phyloP scores from a whole-genome alignment of 2,797 vertebrate genomes.

The Amblyopsis hoosieri region DNA sequence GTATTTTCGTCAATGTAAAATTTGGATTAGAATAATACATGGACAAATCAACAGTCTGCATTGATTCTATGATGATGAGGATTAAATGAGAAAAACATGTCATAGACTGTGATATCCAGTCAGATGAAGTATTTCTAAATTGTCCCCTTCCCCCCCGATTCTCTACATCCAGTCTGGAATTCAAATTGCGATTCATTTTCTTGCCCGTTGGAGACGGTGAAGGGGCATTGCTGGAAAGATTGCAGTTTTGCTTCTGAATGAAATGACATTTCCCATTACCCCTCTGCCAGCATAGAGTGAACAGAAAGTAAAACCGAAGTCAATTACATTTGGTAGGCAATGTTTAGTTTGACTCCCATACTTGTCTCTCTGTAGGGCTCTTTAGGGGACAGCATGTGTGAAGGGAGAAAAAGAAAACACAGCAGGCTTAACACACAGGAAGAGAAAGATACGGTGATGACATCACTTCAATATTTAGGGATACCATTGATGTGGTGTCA shows the following conservation, averaged over 20 bases:
- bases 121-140: conserved; percentile 5
- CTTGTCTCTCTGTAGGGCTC: conserved; percentile 99
- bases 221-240: conserved; percentile 42
- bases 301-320: conserved; percentile 95
- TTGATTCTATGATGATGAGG: conserved; percentile 15
- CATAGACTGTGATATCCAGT: conserved; percentile 19
- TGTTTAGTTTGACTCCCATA: conserved; percentile 99
- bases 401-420: conserved; percentile 90
- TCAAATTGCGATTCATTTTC: conserved; percentile 28
- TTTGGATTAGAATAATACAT: background rate
- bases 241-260: conserved; percentile 46
- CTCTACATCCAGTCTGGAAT: conserved; percentile 10
- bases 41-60: conserved; percentile 39
- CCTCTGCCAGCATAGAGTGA: conserved; percentile 76
- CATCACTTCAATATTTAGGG: conserved; percentile 44
- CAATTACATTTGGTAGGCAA: conserved; percentile 99
- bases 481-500: background rate
- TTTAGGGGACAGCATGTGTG: conserved; percentile 98
- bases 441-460: conserved; percentile 81
- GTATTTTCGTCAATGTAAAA: no score
- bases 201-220: conserved; percentile 24
- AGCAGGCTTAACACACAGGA: conserved; percentile 95
- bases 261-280: conserved; percentile 42
- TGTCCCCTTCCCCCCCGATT: background rate
- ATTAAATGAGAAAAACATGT: conserved; percentile 8